Base-by-base conservation (phyloP, 1,140 invertebrate species). In the Drosophila sulfurigaster region DNA sequence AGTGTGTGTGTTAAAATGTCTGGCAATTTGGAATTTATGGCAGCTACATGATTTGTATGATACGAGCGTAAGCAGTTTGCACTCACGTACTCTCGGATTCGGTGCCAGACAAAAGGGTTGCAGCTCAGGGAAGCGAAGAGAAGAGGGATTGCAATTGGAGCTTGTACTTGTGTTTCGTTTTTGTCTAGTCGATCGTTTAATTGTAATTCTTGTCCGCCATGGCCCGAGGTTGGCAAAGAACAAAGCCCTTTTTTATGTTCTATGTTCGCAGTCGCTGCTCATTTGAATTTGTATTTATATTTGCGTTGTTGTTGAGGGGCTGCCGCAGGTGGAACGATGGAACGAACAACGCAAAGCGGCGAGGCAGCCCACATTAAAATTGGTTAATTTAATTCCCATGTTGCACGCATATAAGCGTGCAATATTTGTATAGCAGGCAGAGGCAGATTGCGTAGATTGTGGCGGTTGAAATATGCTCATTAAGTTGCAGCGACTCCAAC, bases 11-110 rank as follows among this genome's bases (percentile, higher is more conserved):
- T 59, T 83, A 74, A 87, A 86, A 86, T 81, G 81, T 75, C 81
- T 90, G 87, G 86, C 87, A 81, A 91, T 91, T 91, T 82, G 82
- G 81, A 91, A 91, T 91, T 91, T 91, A 91, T 91, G 89, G 81
- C 83, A 83, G 81, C 79, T 77, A 75, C 85, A 91, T 91, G 88
- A 91, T 91, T 91, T 91, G 89, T 91, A 86, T 78, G 89, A 91
- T 89, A 88, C 67, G 80, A 88, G 67, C 83, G 83, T 87, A 87
- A 88, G 83, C 83, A 88, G 83, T 87, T 87, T 87, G 80, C 85
- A 88, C 83, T 89, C 85, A 88, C 83, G 85, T 89, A 85, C 60
- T 70, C 35, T 38, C 35, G 41, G 13, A 81, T 63, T 67, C 41
- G 41, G 41, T 35, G 77, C 62, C 75, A 77, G 75, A 75, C 72